Evolutionary conservation across 2,113 vertebrate species (phyloP).

Genomic region (Pimephales promelas): DNA sequence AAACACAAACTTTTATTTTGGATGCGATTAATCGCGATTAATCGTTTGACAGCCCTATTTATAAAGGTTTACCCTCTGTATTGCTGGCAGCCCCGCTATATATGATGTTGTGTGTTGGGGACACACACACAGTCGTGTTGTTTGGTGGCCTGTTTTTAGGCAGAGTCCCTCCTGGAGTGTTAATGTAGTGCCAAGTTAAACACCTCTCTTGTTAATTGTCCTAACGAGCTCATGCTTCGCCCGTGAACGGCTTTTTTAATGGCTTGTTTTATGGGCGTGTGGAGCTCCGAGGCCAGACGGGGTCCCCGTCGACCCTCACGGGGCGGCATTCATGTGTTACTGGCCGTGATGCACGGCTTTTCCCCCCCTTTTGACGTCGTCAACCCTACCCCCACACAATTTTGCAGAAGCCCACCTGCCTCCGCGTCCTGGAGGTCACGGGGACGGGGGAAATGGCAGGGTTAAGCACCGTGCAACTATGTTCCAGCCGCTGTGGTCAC

Average conservation of each 20-base stretch:
- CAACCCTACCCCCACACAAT: slow-evolving; percentile 46
- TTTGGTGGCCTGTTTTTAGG: slow-evolving; percentile 27
- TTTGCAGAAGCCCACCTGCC: slow-evolving; percentile 58
- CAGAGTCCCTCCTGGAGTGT: slow-evolving; percentile 59
- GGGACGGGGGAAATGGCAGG: slow-evolving; percentile 51
- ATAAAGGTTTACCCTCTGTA: not conserved
- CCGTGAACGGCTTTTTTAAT: slow-evolving; percentile 78
- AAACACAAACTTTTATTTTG: too few relatives aligned
- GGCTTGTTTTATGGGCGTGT: slow-evolving; percentile 71
- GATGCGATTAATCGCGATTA: too few relatives aligned
- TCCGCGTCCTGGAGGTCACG: slow-evolving; percentile 54
- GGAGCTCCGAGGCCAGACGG: slow-evolving; percentile 53
- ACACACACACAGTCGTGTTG: slow-evolving; percentile 34
- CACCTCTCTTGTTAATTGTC: slow-evolving; percentile 73
- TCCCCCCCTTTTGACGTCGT: slow-evolving; percentile 27
- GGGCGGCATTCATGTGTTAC: slow-evolving; percentile 55
- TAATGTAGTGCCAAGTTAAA: slow-evolving; percentile 79
- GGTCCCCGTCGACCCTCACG: slow-evolving; percentile 52
- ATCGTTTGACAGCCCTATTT: too few relatives aligned
- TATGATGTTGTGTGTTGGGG: not conserved
- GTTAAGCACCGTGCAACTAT: slow-evolving; percentile 67
- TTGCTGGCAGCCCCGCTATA: not conserved
- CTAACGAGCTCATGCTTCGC: slow-evolving; percentile 82
- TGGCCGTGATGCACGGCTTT: slow-evolving; percentile 18
- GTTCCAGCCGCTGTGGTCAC: slow-evolving; percentile 57